Percentiles rank a stretch among this genome's conserved stretches.
Conservation (phyloP, 1,140 invertebrate species). For the Laodelphax striatellus region DNA sequence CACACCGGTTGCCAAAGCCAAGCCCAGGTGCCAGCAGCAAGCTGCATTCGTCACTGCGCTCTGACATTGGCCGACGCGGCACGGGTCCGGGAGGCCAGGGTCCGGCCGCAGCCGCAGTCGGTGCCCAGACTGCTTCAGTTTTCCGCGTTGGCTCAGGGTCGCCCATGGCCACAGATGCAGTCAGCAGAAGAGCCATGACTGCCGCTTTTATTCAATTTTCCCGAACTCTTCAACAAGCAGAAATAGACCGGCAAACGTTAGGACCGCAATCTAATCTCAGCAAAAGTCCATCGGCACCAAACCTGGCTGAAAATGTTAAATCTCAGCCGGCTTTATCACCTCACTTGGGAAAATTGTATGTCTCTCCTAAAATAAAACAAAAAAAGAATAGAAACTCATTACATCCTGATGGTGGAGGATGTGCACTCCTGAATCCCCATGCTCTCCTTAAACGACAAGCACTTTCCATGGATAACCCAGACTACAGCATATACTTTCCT, state of each 20-base stretch:
- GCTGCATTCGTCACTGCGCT: constrained; percentile 13
- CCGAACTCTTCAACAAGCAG: constrained; percentile 38
- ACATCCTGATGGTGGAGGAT: constrained; percentile 27
- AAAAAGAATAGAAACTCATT: constrained; percentile 16
- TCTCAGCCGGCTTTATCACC: neutral
- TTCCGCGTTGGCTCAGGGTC: constrained; percentile 1
- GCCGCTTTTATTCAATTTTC: constrained; percentile 59
- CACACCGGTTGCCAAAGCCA: constrained; percentile 15
- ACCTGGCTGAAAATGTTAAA: constrained; percentile 28
- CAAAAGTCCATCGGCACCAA: constrained; percentile 44
- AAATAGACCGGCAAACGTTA: constrained; percentile 1
- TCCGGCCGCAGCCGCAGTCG: neutral
- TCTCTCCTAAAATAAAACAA: constrained; percentile 30
- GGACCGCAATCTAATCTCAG: constrained; percentile 22
- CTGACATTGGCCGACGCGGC: constrained; percentile 14
- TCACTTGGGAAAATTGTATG: constrained; percentile 27
- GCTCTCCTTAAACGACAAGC: constrained; percentile 40
- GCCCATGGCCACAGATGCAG: constrained; percentile 7
- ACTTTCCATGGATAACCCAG: constrained; percentile 47
- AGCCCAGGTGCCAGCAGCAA: constrained; percentile 11
- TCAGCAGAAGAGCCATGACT: constrained; percentile 46
- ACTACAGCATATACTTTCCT: constrained; percentile 25
- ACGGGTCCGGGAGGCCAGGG: neutral
- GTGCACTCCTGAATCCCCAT: constrained; percentile 42
- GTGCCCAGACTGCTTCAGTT: neutral